phyloP scores from a whole-genome alignment of 2,797 vertebrate genomes.

The Artibeus lituratus region DNA sequence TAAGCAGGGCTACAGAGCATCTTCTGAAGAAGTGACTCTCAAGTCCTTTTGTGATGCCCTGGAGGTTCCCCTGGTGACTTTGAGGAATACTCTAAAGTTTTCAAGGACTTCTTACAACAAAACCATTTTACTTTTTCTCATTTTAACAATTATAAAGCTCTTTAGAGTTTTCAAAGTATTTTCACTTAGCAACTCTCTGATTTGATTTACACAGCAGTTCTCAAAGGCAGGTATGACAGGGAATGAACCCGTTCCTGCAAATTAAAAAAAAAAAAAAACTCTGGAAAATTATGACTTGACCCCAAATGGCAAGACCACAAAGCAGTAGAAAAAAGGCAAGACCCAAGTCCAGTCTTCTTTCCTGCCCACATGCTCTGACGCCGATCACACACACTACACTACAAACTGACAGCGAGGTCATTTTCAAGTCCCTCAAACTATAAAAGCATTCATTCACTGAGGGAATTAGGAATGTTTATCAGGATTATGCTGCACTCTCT shows the following conservation, averaged over 20 bases:
- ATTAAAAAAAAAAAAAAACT: not conserved
- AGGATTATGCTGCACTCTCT: not conserved
- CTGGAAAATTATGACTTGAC: not conserved
- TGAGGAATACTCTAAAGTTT: not conserved
- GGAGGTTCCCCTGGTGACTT: not conserved
- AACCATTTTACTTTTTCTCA: not conserved
- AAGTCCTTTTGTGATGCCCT: not conserved
- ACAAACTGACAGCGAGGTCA: not conserved
- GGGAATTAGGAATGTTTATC: not conserved
- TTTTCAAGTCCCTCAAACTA: not conserved
- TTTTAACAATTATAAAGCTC: not conserved
- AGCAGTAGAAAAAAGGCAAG: not conserved
- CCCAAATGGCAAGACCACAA: not conserved
- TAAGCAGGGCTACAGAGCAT: not conserved
- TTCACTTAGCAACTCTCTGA: not conserved
- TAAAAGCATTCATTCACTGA: not conserved
- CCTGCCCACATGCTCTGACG: not conserved
- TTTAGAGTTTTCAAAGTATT: not conserved
- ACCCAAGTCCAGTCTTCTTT: not conserved
- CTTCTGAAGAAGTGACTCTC: constrained; percentile 32
- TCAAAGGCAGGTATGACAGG: not conserved
- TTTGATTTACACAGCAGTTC: not conserved
- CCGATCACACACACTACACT: not conserved
- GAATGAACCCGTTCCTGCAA: not conserved
- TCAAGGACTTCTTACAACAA: constrained; percentile 39